Evolutionary conservation across 2,797 vertebrate genomes (phyloP), one percentile per base, ranked within the genome.

Genomic region (Morelia viridis): DNA sequence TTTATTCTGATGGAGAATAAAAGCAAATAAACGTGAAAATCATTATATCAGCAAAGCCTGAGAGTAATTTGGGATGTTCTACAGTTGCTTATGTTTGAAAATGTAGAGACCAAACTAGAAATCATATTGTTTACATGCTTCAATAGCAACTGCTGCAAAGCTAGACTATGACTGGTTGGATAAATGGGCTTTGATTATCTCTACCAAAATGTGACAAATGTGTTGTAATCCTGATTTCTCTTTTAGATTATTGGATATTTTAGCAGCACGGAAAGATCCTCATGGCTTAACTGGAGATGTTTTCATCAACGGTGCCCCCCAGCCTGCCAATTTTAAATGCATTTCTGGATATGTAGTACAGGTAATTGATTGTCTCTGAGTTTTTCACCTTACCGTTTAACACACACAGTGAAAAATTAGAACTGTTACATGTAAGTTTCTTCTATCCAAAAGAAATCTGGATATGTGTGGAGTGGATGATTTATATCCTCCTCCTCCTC

Each of bases 271-370:
- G 68, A 98, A 97, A 89, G 96, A 98, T 92, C 97, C 97, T 0
- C 2, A 0, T 1, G 98, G 98, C 57, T 96, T 98, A 71, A 97
- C 95, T 6, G 98, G 98, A 90, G 94, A 97, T 35, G 97, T 98
- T 94, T 94, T 98, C 84, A 94, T 98, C 93, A 97, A 98, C 1
- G 98, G 97, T 93, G 95, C 95, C 46, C 97, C 97, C 80, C 97
- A 96, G 65, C 96, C 97, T 93, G 91, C 96, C 91, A 97, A 98
- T 94, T 98, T 98, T 92, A 98, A 97, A 85, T 98, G 97, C 85
- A 97, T 93, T 58, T 97, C 98, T 46, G 98, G 98, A 64, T 98
- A 98, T 0, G 98, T 98, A 9, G 97, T 98, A 26, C 97, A 97
- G 91, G 98, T 98, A 93, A 93, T 9, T 85, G 56, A 19, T 2